A percentile compares a stretch with the other conserved stretches of the same genome.
phyloP scores from a whole-genome alignment of 2,797 vertebrate genomes.

The Denticeps clupeoides region DNA sequence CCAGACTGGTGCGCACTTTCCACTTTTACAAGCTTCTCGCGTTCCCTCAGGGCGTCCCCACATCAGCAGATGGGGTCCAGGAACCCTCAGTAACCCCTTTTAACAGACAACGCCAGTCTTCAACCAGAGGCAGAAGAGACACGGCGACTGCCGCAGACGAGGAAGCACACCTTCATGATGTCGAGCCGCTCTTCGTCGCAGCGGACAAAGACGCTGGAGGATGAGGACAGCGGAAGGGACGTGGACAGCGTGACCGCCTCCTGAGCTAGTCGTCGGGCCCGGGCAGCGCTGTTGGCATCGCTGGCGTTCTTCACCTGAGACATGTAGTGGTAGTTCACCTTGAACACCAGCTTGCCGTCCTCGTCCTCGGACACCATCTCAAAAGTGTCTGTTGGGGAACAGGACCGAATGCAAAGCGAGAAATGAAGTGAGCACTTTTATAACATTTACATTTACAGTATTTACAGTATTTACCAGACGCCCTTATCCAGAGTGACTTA shows the following conservation, averaged over 20 bases:
- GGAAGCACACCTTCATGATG: conserved; percentile 85
- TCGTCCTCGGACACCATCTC: conserved; percentile 98
- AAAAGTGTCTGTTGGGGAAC: conserved; percentile 74
- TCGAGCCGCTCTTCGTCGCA: conserved; percentile 95
- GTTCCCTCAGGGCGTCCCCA: too few species aligned
- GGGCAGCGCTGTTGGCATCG: conserved; percentile 88
- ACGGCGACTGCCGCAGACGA: too few species aligned
- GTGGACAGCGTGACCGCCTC: conserved; percentile 96
- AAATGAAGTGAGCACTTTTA: neutral
- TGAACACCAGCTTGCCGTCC: conserved; percentile 90
- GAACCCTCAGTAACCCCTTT: too few species aligned
- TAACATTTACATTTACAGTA: too few species aligned
- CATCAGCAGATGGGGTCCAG: too few species aligned
- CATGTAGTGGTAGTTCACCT: conserved; percentile 99
- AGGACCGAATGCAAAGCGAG: too few species aligned
- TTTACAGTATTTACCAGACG: too few species aligned
- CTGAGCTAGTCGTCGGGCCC: conserved; percentile 89
- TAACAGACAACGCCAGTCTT: too few species aligned
- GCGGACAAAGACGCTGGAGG: conserved; percentile 92
- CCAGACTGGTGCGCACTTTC: too few species aligned
- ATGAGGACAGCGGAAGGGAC: conserved; percentile 89
- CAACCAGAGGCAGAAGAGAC: too few species aligned
- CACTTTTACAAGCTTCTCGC: too few species aligned
- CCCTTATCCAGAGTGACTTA: too few species aligned
- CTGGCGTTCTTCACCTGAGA: conserved; percentile 98